Evolutionary conservation across 2,888 invertebrate genomes (phyloP).

Genomic region (Xanthia togata): DNA sequence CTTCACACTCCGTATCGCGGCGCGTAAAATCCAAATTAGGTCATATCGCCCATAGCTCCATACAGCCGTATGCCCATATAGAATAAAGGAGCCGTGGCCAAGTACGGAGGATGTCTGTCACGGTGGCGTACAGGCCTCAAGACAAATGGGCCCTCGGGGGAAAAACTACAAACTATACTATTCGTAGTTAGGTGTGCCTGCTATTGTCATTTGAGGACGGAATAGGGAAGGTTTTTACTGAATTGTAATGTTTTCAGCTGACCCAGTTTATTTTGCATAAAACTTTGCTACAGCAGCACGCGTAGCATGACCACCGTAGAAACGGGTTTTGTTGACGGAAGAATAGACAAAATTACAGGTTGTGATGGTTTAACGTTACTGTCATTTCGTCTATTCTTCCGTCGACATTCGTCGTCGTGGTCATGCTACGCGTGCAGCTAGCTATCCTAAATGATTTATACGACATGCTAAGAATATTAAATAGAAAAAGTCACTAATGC

Average conservation of each 20-base stretch:
- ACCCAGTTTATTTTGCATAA: neutral
- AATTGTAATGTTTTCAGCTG: neutral
- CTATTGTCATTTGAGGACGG: slow-evolving; percentile 3
- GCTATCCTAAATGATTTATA: neutral
- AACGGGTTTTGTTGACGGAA: no score
- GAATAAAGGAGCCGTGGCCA: slow-evolving; percentile 49
- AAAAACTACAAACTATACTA: slow-evolving; percentile 54
- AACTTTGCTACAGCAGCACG: neutral
- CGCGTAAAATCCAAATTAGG: slow-evolving; percentile 58
- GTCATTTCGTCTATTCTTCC: no score
- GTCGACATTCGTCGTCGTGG: no score
- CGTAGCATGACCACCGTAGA: no score
- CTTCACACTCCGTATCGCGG: slow-evolving; percentile 38
- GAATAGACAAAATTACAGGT: no score
- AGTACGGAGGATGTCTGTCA: slow-evolving; percentile 53
- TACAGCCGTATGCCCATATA: slow-evolving; percentile 28
- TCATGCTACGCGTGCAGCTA: neutral
- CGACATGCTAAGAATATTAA: neutral
- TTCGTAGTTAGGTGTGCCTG: slow-evolving; percentile 19
- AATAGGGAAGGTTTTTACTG: slow-evolving; percentile 5
- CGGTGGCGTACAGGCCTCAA: slow-evolving; percentile 32
- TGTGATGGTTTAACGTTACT: no score
- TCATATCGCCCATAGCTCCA: slow-evolving; percentile 31
- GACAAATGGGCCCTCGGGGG: slow-evolving; percentile 60
- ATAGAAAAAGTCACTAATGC: neutral